Conservation (phyloP, 2,113 vertebrate species). For the Peromyscus polionotus region DNA sequence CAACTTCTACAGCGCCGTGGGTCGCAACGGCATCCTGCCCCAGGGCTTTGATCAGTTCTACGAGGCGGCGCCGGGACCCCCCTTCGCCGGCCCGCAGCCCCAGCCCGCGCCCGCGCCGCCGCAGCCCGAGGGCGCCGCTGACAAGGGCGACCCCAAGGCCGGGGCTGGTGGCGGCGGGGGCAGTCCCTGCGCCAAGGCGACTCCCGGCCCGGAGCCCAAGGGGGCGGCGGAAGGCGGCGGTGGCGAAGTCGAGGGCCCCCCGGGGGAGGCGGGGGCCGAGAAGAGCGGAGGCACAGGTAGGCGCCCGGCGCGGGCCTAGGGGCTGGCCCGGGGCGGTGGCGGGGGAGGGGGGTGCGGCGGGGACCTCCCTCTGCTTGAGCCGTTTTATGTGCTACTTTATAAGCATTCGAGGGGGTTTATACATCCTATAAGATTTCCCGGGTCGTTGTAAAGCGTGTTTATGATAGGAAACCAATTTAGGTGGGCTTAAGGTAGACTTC, state of each 20-base stretch:
- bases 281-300: conserved; percentile 94
- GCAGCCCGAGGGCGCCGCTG: conserved; percentile 86
- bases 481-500: conserved; percentile 89
- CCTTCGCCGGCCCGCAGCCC: conserved; percentile 86
- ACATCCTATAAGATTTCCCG: conserved; percentile 97
- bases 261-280: conserved; percentile 93
- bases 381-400: conserved; percentile 98
- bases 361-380: conserved; percentile 90
- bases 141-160: conserved; percentile 92
- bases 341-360: conserved; percentile 75
- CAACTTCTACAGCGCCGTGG: conserved; percentile 94
- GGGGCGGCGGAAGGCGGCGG: conserved; percentile 88
- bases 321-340: conserved; percentile 84
- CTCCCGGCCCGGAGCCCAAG: conserved; percentile 90
- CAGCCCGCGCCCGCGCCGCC: conserved; percentile 85
- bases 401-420: conserved; percentile 99
- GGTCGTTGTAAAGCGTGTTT: conserved; percentile 97
- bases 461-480: conserved; percentile 96
- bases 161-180: conserved; percentile 86
- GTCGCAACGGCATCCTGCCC: conserved; percentile 97
- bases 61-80: conserved; percentile 89
- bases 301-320: conserved; percentile 76
- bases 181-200: conserved; percentile 86
- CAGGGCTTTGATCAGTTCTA: conserved; percentile 99
- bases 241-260: conserved; percentile 91